A percentile compares a stretch with the other conserved stretches of the same genome.
phyloP scores from a whole-genome alignment of 1,140 invertebrate species.

The Ips nitidus region DNA sequence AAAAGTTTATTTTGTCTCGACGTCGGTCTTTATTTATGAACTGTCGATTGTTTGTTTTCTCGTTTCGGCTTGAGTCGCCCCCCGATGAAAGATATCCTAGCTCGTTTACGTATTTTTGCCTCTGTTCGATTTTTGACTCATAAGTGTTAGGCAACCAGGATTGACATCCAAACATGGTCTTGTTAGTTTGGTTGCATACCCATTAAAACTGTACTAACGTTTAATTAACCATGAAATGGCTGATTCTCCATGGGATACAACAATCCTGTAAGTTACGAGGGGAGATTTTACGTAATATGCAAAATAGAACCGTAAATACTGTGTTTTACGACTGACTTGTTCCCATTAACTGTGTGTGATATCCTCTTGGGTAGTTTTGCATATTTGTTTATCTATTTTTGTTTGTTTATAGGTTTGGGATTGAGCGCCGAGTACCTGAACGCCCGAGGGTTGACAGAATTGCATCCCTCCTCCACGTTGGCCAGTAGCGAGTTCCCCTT shows the following conservation, averaged over 20 bases:
- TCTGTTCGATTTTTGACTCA: too few species aligned
- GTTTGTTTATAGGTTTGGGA: slow-evolving; percentile 64
- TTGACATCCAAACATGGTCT: too few species aligned
- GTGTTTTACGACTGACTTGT: slow-evolving; percentile 12
- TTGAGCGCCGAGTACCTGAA: slow-evolving; percentile 72
- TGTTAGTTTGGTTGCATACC: too few species aligned
- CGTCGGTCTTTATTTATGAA: slow-evolving; percentile 5
- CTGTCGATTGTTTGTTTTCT: slow-evolving; percentile 10
- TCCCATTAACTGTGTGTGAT: slow-evolving; percentile 2
- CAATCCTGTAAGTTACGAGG: slow-evolving; percentile 7
- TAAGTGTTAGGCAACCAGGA: too few species aligned
- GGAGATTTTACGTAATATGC: slow-evolving; percentile 11
- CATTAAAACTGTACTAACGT: too few species aligned
- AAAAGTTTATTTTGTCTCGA: slow-evolving; percentile 27
- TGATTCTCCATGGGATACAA: neutral
- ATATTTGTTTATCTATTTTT: neutral
- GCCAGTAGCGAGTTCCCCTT: slow-evolving; percentile 77
- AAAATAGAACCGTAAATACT: slow-evolving; percentile 11
- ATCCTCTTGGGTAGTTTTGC: neutral
- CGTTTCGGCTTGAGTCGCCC: neutral
- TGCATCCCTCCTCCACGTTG: slow-evolving; percentile 73
- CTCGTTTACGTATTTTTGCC: neutral
- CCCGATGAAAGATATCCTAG: slow-evolving; percentile 4
- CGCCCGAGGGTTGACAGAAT: slow-evolving; percentile 62
- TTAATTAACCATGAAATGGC: too few species aligned